phyloP scores from a whole-genome alignment of 2,113 vertebrate species.

The Hoplias malabaricus region DNA sequence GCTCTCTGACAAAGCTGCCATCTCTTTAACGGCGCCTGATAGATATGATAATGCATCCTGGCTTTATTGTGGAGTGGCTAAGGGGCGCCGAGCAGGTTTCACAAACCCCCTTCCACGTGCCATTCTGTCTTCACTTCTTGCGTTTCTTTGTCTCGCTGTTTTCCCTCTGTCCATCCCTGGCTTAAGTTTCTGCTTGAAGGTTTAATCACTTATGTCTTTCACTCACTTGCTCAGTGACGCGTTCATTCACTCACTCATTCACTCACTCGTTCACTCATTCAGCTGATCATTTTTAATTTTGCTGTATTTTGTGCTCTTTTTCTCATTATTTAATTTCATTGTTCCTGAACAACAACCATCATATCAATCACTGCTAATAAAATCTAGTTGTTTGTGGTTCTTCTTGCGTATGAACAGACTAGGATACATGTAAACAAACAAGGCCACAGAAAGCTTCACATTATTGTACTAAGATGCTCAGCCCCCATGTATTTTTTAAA shows the following conservation, averaged over 20 bases:
- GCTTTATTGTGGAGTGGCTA: conserved; percentile 70
- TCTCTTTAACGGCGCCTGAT: conserved; percentile 66
- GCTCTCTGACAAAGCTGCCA: conserved; percentile 59
- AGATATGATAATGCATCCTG: conserved; percentile 72
- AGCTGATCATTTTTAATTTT: no score
- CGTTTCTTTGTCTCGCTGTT: conserved; percentile 10
- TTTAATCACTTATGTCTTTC: not conserved
- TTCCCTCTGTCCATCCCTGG: conserved; percentile 3
- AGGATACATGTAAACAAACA: no score
- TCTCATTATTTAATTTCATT: not conserved
- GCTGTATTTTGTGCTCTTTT: not conserved
- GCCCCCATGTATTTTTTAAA: no score
- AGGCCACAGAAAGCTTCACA: no score
- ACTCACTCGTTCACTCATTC: not conserved
- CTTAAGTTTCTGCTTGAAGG: conserved; percentile 14
- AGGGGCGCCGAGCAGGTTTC: conserved; percentile 47
- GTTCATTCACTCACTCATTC: not conserved
- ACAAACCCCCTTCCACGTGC: conserved; percentile 28
- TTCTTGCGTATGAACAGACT: no score
- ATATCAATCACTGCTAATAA: no score
- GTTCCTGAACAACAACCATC: no score
- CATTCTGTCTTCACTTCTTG: conserved; percentile 9
- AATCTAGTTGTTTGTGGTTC: no score
- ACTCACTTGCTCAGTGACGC: not conserved
- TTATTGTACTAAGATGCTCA: no score